Evolutionary conservation across 2,888 invertebrate species (phyloP).

Genomic region (Xiphydria camelus): DNA sequence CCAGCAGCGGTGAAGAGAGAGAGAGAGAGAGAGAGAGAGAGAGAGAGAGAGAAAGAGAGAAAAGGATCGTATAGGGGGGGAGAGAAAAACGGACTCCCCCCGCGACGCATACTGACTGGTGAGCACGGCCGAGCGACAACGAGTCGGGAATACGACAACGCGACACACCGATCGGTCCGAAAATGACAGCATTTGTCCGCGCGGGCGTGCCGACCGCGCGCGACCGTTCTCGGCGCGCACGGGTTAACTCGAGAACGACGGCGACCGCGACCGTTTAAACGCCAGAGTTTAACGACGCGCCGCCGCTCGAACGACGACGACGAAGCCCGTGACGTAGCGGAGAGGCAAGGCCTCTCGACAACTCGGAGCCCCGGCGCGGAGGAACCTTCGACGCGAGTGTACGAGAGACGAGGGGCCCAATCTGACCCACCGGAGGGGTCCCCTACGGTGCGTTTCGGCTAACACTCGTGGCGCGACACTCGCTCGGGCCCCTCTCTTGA

Average conservation of each 20-base stretch:
- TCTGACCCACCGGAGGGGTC: conserved; percentile 27
- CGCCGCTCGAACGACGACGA: not conserved
- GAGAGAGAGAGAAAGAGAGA: conserved; percentile 13
- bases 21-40: conserved; percentile 14
- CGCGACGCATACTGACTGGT: not conserved
- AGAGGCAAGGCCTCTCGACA: conserved; percentile 3
- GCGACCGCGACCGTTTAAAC: not conserved
- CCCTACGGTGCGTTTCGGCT: not conserved
- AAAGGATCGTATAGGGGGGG: conserved; percentile 13
- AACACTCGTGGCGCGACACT: too few species aligned
- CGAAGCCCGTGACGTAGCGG: not conserved
- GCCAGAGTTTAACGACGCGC: conserved; percentile 2
- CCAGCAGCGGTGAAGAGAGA: conserved; percentile 8
- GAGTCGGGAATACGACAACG: too few species aligned
- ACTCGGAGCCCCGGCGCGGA: conserved; percentile 7
- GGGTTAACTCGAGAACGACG: not conserved
- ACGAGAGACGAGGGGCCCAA: conserved; percentile 31
- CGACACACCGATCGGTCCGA: conserved; percentile 18
- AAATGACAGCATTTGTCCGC: conserved; percentile 1
- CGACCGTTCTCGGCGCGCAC: not conserved
- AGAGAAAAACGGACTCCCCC: conserved; percentile 1
- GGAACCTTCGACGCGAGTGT: conserved; percentile 21
- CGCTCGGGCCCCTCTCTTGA: too few species aligned
- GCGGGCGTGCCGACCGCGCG: not conserved
- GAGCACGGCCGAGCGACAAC: conserved; percentile 7